Evolutionary conservation across 92 coral and sea anemone species (phyloP).

Genomic region (Heliopora coerulea): DNA sequence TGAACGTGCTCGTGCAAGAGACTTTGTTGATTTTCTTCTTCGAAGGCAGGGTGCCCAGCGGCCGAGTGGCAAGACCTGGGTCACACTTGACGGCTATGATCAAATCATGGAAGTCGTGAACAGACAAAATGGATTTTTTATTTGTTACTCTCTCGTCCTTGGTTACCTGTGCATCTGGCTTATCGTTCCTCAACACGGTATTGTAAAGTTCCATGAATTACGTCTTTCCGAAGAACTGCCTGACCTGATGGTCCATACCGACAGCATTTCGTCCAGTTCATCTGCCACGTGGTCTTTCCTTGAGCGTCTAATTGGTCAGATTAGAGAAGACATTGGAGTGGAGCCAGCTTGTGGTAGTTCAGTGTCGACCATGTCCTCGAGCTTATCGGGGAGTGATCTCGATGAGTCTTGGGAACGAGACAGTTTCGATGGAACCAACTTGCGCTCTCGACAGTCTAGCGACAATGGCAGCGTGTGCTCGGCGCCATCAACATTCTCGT

Average conservation of each 20-base stretch:
- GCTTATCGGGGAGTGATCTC: slow-evolving; percentile 73
- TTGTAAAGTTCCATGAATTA: slow-evolving; percentile 86
- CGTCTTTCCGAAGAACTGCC: slow-evolving; percentile 75
- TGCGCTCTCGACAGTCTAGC: slow-evolving; percentile 65
- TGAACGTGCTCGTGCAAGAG: slow-evolving; percentile 85
- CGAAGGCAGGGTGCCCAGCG: slow-evolving; percentile 66
- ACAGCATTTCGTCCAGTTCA: slow-evolving; percentile 9
- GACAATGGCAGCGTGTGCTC: slow-evolving; percentile 68
- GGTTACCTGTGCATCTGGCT: slow-evolving; percentile 98
- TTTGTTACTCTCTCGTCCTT: slow-evolving; percentile 90
- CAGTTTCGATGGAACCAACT: slow-evolving; percentile 68
- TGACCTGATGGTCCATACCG: slow-evolving; percentile 39
- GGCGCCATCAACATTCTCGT: slow-evolving; percentile 55
- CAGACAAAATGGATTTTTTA: slow-evolving; percentile 66
- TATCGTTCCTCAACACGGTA: slow-evolving; percentile 72
- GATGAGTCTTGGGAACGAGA: slow-evolving; percentile 74
- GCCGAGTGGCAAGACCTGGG: slow-evolving; percentile 42
- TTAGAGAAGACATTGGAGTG: slow-evolving; percentile 94
- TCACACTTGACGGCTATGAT: slow-evolving; percentile 60
- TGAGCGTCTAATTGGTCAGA: slow-evolving; percentile 86
- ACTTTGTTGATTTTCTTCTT: slow-evolving; percentile 84
- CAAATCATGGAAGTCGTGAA: slow-evolving; percentile 81
- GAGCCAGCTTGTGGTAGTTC: slow-evolving; percentile 74
- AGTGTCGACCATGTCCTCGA: slow-evolving; percentile 59
- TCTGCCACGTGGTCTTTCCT: slow-evolving; percentile 70